These are phyloP conservation scores for Ptychadena robeensis DNA, from an alignment of 2,797 vertebrate genomes.

Conservation along the genomic window DNA sequence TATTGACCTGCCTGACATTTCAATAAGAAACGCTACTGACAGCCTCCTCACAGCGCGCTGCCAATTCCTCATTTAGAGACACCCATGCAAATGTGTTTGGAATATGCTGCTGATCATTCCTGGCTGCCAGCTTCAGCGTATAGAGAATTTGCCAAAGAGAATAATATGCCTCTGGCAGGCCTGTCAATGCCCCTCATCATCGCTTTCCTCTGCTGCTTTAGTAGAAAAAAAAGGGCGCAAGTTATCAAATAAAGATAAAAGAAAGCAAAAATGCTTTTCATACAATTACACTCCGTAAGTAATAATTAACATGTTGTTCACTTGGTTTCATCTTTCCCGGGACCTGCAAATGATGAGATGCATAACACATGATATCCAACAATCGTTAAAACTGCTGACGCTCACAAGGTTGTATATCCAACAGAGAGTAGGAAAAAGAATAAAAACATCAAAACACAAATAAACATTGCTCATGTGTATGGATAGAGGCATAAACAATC, in stretches of 20 bases:
- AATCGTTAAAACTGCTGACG: not conserved
- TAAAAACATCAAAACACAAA: too few species aligned
- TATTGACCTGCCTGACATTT: conserved; percentile 51
- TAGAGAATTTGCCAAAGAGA: conserved; percentile 18
- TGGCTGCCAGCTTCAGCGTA: conserved; percentile 42
- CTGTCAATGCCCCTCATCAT: conserved; percentile 6
- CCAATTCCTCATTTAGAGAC: conserved; percentile 18
- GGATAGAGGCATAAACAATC: too few species aligned
- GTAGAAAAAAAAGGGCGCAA: not conserved
- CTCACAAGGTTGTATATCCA: not conserved
- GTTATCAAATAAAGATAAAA: not conserved
- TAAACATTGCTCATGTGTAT: too few species aligned
- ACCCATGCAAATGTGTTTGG: conserved; percentile 46
- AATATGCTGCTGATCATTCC: conserved; percentile 40
- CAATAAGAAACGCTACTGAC: conserved; percentile 34
- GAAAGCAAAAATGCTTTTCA: not conserved
- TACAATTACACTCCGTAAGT: not conserved
- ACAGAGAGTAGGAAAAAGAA: too few species aligned
- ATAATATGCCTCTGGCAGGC: conserved; percentile 37
- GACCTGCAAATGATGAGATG: not conserved
- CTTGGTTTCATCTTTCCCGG: not conserved
- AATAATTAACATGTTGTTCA: not conserved
- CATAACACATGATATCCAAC: not conserved
- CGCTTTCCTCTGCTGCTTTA: conserved; percentile 7
- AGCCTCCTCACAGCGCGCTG: conserved; percentile 17